Base-by-base conservation (phyloP, 2,888 invertebrate genomes). In the Liopterus haemorrhoidalis region DNA sequence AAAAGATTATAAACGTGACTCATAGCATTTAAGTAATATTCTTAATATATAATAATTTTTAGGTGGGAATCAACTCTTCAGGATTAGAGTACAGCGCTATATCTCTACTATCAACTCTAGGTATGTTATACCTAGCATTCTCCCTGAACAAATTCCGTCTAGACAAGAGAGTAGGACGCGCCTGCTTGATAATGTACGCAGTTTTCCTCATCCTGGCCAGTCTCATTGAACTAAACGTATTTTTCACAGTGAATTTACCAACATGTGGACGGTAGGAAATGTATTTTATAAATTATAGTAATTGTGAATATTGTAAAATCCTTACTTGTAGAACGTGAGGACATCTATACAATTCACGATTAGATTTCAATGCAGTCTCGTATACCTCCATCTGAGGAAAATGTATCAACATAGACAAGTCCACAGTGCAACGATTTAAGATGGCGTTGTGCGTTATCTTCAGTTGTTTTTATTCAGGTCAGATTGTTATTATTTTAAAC, bases 21-120 rank as follows among this genome's bases (percentile, higher is more conserved):
- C n/a, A n/a, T n/a, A n/a, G n/a, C n/a, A n/a, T n/a, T n/a, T n/a
- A n/a, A n/a, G n/a, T n/a, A n/a, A n/a, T n/a, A 46, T 50, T 49
- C 59, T 54, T 24, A 11, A 11, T 9, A 6, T 30, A 5, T 11
- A 6, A 30, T 9, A 6, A 6, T 11, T 50, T 56, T 57, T 68
- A 82, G 74, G 82, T 89, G 60, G 82, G 83, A 59, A 92, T 94
- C 61, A 90, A 90, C 68, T 92, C 92, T 28, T 85, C 86, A 58
- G 93, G 92, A 3, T 71, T 94, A 56, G 88, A 89, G 62, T 94
- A 92, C 70, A 90, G 90, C 52, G 85, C 91, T 42, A 87, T 93
- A 60, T 90, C 90, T 21, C 71, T 94, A 55, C 72, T 94, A 50
- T 87, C 88, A 35, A 91, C 92, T 2, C 73, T 94, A 38, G 74